A percentile compares a stretch with the other conserved stretches of the same genome.
These are phyloP conservation scores for Stegophylla sp. DNA, from an alignment of 2,888 invertebrate species.

Conservation along the genomic window DNA sequence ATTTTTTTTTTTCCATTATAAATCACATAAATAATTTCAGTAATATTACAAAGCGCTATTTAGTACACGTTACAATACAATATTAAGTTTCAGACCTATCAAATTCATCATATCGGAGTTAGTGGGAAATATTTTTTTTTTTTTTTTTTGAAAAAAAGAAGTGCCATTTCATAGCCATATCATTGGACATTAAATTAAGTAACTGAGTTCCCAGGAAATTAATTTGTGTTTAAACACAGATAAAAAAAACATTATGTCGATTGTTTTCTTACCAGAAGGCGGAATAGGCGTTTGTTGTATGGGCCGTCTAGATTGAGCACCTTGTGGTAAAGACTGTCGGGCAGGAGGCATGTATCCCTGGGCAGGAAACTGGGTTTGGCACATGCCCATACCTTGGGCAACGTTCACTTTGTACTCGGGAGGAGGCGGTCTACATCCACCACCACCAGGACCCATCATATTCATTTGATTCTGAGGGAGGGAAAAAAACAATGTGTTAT, in stretches of 20 bases:
- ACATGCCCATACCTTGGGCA: conserved; percentile 57
- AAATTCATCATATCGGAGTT: too few relatives aligned
- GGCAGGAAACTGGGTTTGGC: conserved; percentile 41
- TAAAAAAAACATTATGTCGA: background rate
- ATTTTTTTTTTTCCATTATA: too few relatives aligned
- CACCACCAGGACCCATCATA: conserved; percentile 27
- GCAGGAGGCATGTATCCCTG: conserved; percentile 45
- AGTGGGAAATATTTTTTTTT: too few relatives aligned
- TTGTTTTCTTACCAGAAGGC: conserved; percentile 36
- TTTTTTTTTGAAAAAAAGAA: too few relatives aligned
- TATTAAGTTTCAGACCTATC: too few relatives aligned
- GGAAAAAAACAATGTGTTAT: conserved; percentile 2
- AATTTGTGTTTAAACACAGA: background rate
- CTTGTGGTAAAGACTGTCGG: conserved; percentile 44
- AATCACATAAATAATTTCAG: too few relatives aligned
- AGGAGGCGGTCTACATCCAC: conserved; percentile 59
- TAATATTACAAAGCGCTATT: too few relatives aligned
- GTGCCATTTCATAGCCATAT: too few relatives aligned
- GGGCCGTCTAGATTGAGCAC: conserved; percentile 44
- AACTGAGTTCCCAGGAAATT: too few relatives aligned
- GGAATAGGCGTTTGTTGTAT: conserved; percentile 53
- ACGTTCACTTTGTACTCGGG: conserved; percentile 61
- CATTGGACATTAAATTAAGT: too few relatives aligned
- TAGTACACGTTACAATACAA: too few relatives aligned
- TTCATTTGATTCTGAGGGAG: conserved; percentile 37